Base-by-base conservation (phyloP, 2,113 vertebrate genomes). In the Plotosus lineatus region DNA sequence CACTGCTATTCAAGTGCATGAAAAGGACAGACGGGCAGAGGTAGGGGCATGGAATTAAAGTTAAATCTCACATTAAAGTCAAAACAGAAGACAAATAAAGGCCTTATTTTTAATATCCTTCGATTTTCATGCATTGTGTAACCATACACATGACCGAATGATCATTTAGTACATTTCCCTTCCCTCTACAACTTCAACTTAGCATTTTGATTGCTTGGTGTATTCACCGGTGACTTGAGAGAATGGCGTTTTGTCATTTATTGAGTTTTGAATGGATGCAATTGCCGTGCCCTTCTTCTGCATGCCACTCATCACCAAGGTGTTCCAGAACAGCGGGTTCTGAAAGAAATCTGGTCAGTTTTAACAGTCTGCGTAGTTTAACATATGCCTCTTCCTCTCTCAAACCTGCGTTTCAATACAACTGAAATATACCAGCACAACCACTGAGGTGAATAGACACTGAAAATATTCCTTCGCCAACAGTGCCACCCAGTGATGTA, bases 401-500 rank as follows among this genome's bases (percentile, higher is more conserved):
- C 60, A 23, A 23, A 31, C 26, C 26, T 19, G 26, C 31, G 11
- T 76, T 53, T 46, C 61, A 36, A n/a, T 48, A n/a, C 28, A 63
- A 69, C 31, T 58, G 69, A 40, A 1, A n/a, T 2, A 1, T 33
- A 8, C 26, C 33, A 36, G 40, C 56, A 23, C 40, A 58, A 42
- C 53, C 19, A 65, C 31, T 38, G 36, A 42, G 26, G 40, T 12
- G 26, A 15, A 74, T 15, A 3, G 5, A 11, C 23, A 21, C 7
- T 77, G 21, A 3, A 10, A 6, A 46, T 58, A 86, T 88, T 40
- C 2, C 82, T 85, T 88, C 86, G 83, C 72, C 63, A 86, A 89
- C 83, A 91, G 77, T 90, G 91, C 89, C 90, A 87, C 75, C 91
- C 26, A 48, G 87, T 91, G 91, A n/a, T 63, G 15, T 6, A 36